A percentile compares a stretch with the other conserved stretches of the same genome.
These are phyloP conservation scores for Phragmatobia fuliginosa DNA, from an alignment of 2,888 invertebrate genomes.

Conservation along the genomic window DNA sequence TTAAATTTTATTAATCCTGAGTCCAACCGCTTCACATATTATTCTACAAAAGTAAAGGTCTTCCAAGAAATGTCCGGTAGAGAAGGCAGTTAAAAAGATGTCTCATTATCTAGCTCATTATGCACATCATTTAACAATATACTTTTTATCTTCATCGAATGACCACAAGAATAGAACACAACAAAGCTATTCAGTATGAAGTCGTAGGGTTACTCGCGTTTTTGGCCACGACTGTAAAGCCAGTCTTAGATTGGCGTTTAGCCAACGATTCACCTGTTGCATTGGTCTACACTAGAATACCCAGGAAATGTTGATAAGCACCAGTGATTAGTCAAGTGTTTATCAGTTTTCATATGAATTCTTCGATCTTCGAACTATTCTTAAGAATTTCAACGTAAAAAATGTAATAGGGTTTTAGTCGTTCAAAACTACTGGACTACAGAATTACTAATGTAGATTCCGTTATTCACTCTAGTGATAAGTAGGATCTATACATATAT, in stretches of 20 bases:
- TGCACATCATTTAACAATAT: neutral
- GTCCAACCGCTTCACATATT: too few relatives aligned
- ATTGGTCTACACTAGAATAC: constrained; percentile 43
- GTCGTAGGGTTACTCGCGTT: neutral
- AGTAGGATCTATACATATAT: neutral
- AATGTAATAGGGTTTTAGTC: too few relatives aligned
- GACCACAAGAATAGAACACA: neutral
- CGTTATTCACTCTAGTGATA: neutral
- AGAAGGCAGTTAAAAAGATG: too few relatives aligned
- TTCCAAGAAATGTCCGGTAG: too few relatives aligned
- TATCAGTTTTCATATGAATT: constrained; percentile 35
- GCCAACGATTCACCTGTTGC: constrained; percentile 67
- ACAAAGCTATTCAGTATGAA: neutral
- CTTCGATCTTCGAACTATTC: constrained; percentile 10
- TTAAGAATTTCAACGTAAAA: constrained; percentile 17
- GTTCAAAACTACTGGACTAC: too few relatives aligned
- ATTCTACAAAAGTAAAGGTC: too few relatives aligned
- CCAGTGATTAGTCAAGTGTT: constrained; percentile 46
- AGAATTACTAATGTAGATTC: too few relatives aligned
- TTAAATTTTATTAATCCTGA: too few relatives aligned
- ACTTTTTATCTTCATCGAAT: neutral
- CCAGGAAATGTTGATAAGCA: constrained; percentile 53
- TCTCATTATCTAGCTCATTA: neutral
- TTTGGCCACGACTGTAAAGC: constrained; percentile 1
- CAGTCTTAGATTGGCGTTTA: constrained; percentile 47